Evolutionary conservation across 2,797 vertebrate genomes (phyloP).

Genomic region (Tenualosa ilisha): DNA sequence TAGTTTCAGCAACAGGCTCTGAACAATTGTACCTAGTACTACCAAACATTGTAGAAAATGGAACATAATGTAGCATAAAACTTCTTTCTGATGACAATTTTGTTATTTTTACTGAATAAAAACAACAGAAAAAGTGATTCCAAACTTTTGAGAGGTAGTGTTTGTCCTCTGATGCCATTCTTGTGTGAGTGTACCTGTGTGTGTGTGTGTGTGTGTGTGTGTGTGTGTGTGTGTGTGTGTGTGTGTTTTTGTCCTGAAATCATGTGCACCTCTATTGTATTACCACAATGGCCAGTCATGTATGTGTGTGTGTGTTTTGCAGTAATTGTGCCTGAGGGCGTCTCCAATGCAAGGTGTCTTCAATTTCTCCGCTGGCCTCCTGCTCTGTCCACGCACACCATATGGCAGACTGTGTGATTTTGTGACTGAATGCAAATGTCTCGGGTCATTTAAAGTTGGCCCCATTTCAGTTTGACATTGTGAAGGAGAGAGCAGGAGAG

Average conservation of each 20-base stretch:
- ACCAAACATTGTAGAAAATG: constrained; percentile 1
- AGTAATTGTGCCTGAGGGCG: background rate
- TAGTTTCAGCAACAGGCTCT: background rate
- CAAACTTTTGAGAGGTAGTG: constrained; percentile 19
- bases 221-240: background rate
- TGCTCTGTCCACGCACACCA: constrained; percentile 6
- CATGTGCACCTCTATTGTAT: background rate
- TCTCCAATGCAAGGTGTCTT: constrained; percentile 5
- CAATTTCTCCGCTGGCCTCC: background rate
- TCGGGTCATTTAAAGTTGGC: constrained; percentile 41
- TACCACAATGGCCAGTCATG: background rate
- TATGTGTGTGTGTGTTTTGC: background rate
- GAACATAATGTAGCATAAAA: background rate
- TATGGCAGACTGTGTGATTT: constrained; percentile 18
- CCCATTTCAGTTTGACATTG: constrained; percentile 59
- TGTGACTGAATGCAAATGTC: constrained; percentile 34
- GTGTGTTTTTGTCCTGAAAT: background rate
- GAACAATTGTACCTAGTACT: background rate
- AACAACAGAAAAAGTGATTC: constrained; percentile 20
- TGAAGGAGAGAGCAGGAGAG: constrained; percentile 49
- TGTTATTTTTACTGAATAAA: constrained; percentile 20
- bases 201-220: background rate
- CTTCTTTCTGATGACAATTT: constrained; percentile 12
- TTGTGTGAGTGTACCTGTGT: background rate
- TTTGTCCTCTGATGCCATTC: constrained; percentile 1